These are phyloP conservation scores for Gymnosoma rotundatum DNA, from an alignment of 2,888 invertebrate genomes.

Conservation along the genomic window DNA sequence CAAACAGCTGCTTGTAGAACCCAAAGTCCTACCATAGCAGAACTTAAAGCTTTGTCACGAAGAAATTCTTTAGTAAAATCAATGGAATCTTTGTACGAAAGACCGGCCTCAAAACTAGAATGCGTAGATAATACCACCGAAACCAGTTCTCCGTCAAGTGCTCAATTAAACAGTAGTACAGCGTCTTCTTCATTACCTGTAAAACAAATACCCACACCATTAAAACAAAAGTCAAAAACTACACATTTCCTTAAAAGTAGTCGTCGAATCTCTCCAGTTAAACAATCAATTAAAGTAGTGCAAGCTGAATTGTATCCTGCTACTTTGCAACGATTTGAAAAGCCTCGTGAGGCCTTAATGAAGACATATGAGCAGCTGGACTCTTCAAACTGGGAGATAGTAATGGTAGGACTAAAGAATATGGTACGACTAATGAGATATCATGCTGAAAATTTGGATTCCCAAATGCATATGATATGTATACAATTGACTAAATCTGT, in stretches of 20 bases:
- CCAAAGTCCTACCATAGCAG: conserved; percentile 74
- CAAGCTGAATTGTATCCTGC: conserved; percentile 78
- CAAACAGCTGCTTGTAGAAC: conserved; percentile 43
- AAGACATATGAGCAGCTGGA: conserved; percentile 87
- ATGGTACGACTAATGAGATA: conserved; percentile 87
- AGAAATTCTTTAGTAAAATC: conserved; percentile 75
- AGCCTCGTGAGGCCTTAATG: conserved; percentile 86
- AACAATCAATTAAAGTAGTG: conserved; percentile 78
- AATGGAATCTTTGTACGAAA: conserved; percentile 78
- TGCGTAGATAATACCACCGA: conserved; percentile 74
- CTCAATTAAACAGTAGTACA: conserved; percentile 71
- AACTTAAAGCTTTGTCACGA: conserved; percentile 73
- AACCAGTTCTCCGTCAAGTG: conserved; percentile 76
- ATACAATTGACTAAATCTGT: conserved; percentile 90
- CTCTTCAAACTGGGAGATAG: conserved; percentile 90
- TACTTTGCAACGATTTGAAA: conserved; percentile 84
- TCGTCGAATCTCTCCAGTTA: conserved; percentile 79
- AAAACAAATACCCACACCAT: conserved; percentile 75
- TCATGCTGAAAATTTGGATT: conserved; percentile 85
- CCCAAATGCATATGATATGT: conserved; percentile 87
- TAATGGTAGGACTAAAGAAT: conserved; percentile 88
- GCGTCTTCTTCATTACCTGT: conserved; percentile 65
- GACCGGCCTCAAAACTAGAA: conserved; percentile 73
- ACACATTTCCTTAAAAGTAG: conserved; percentile 78
- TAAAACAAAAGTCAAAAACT: conserved; percentile 80